Evolutionary conservation across 2,888 invertebrate genomes (phyloP), one percentile per base, ranked within the genome.

Genomic region (Cryptosula pallasiana): DNA sequence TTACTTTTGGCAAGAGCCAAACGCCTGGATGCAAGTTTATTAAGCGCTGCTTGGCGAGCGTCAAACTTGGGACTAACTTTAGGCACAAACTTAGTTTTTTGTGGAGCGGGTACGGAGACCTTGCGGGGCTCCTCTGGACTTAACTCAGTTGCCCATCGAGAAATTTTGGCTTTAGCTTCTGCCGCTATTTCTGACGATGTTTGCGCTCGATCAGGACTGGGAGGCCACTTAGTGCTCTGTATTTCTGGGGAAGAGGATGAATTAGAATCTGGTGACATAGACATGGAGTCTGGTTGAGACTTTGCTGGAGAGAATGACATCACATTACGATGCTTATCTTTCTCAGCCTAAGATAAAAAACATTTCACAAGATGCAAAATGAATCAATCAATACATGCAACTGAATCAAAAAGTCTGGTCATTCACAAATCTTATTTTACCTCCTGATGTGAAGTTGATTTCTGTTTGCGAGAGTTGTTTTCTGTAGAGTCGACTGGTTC

Each of bases 211-310:
- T 63, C 63, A 29, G 63, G 63, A 63, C 63, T 63, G 29, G 63
- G 63, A 27, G 63, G 63, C 63, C 63, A 63, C 32, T 63, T 63
- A 32, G 63, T 63, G 63, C 63, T 63, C 63, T 63, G 63, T 32
- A 63, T 27, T 13, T 1, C 9, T 29, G 63, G 25, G 32, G 20
- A 13, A 9, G 63, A 9, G 5, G 27, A 13, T 9, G 9, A 25
- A 9, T 34, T 16, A 25, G 63, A 32, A 2, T 27, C 27, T 13
- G 63, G 34, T 29, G 63, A 63, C 34, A 63, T 63, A 32, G 63
- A 63, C 63, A 63, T 63, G 34, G 63, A 63, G 13, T 32, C 63
- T 2, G 63, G 63, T 27, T 63, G 63, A 16, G 63, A 63, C 13
- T 32, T 20, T 25, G 63, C 63, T 3, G 63, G 63, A 34, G 63